These are phyloP conservation scores for Lepeophtheirus salmonis DNA, from an alignment of 1,140 invertebrate species.

Conservation along the genomic window DNA sequence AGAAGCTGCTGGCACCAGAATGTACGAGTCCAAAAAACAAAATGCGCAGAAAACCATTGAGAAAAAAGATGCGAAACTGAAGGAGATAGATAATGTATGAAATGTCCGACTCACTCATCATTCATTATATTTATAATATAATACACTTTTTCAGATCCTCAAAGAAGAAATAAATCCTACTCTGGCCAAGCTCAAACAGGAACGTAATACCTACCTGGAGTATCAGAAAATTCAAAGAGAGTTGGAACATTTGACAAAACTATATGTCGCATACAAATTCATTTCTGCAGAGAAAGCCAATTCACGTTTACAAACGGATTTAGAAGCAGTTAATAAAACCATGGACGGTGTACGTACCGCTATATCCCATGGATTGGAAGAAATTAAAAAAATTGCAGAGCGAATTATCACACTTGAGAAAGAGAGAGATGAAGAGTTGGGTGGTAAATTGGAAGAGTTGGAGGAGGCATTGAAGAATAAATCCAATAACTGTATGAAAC, in stretches of 20 bases:
- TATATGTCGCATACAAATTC: slow-evolving; percentile 56
- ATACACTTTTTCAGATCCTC: slow-evolving; percentile 50
- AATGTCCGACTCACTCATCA: neutral
- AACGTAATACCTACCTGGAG: slow-evolving; percentile 63
- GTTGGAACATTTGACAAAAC: slow-evolving; percentile 57
- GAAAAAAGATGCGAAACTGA: slow-evolving; percentile 78
- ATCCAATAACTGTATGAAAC: slow-evolving; percentile 46
- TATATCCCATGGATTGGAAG: slow-evolving; percentile 21
- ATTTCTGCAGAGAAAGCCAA: slow-evolving; percentile 33
- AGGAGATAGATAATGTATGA: slow-evolving; percentile 61
- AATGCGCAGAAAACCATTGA: slow-evolving; percentile 67
- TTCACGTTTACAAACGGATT: slow-evolving; percentile 34
- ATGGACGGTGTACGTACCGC: slow-evolving; percentile 30
- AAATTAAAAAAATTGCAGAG: slow-evolving; percentile 21
- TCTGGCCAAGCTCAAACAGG: slow-evolving; percentile 63
- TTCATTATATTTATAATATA: no score
- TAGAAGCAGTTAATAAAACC: slow-evolving; percentile 26
- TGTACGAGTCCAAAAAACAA: slow-evolving; percentile 89
- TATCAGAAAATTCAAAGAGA: slow-evolving; percentile 69
- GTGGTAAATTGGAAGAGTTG: slow-evolving; percentile 40
- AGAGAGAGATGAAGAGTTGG: slow-evolving; percentile 39
- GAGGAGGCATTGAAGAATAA: slow-evolving; percentile 43
- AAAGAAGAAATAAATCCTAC: slow-evolving; percentile 73
- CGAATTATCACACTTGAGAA: slow-evolving; percentile 28
- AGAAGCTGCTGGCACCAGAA: slow-evolving; percentile 92